Percentiles rank a stretch among this genome's conserved stretches.
These are phyloP conservation scores for Nomada lathburiana DNA, from an alignment of 2,888 invertebrate species.

Conservation along the genomic window DNA sequence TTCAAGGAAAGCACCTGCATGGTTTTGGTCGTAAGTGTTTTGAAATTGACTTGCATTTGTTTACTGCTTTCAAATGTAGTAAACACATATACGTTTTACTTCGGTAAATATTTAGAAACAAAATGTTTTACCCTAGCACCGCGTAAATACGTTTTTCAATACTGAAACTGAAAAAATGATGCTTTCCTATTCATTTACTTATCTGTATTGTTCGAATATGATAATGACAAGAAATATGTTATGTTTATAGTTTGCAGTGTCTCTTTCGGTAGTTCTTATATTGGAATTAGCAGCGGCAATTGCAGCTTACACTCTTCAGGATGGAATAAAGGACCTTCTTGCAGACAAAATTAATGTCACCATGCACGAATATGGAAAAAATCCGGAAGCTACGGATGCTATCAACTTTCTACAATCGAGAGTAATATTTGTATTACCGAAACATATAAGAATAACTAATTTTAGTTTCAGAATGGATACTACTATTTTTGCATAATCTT, in stretches of 20 bases:
- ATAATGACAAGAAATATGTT: not conserved
- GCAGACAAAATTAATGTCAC: conserved; percentile 84
- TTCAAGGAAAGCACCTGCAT: conserved; percentile 91
- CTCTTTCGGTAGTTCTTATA: conserved; percentile 86
- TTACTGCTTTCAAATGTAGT: not conserved
- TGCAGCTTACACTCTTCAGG: conserved; percentile 85
- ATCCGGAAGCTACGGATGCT: conserved; percentile 83
- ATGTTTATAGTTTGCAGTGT: conserved; percentile 85
- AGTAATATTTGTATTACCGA: conserved; percentile 81
- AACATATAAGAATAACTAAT: not conserved
- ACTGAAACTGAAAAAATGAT: too few relatives aligned
- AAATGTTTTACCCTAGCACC: not conserved
- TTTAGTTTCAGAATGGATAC: not conserved
- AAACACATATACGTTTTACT: not conserved
- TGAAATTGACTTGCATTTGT: not conserved
- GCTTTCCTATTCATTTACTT: not conserved
- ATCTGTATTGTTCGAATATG: not conserved
- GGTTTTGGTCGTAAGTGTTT: conserved; percentile 86
- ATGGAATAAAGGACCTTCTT: conserved; percentile 83
- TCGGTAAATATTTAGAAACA: not conserved
- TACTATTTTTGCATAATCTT: not conserved
- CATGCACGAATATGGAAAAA: conserved; percentile 84
- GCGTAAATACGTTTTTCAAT: not conserved
- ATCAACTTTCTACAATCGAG: conserved; percentile 87
- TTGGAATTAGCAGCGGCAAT: conserved; percentile 88